These are phyloP conservation scores for Lordiphosa collinella DNA, from an alignment of 1,140 invertebrate species.

Conservation along the genomic window DNA sequence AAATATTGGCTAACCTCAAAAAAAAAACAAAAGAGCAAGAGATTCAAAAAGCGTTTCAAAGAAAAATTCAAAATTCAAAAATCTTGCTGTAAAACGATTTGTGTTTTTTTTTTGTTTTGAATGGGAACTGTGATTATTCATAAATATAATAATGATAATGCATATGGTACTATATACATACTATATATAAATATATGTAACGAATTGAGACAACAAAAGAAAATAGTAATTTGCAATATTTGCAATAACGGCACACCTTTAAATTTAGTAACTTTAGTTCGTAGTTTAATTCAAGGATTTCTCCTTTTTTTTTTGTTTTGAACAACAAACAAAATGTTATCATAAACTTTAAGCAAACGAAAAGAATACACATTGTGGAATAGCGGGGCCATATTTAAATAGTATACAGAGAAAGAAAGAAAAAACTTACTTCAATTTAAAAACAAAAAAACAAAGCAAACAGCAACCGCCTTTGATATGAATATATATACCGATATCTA, in stretches of 20 bases:
- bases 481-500: constrained; percentile 41
- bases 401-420: constrained; percentile 50
- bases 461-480: constrained; percentile 72
- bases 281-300: constrained; percentile 33
- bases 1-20: constrained; percentile 21
- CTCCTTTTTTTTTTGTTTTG: not conserved
- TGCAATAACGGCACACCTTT: constrained; percentile 57
- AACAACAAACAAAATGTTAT: constrained; percentile 47
- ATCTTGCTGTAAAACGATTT: constrained; percentile 50
- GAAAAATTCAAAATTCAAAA: constrained; percentile 70
- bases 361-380: constrained; percentile 72
- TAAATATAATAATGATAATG: constrained; percentile 40
- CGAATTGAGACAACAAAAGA: constrained; percentile 28
- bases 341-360: constrained; percentile 62
- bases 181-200: constrained; percentile 25
- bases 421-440: constrained; percentile 56
- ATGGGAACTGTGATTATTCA: constrained; percentile 74
- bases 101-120: constrained; percentile 67
- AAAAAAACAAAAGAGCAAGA: constrained; percentile 37
- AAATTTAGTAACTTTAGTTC: constrained; percentile 36
- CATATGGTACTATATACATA: constrained; percentile 62
- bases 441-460: constrained; percentile 6
- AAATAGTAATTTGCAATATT: constrained; percentile 66
- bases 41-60: constrained; percentile 63
- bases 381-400: constrained; percentile 80